Conservation (phyloP, 2,888 invertebrate genomes). For the Chloroclystis v-ata region DNA sequence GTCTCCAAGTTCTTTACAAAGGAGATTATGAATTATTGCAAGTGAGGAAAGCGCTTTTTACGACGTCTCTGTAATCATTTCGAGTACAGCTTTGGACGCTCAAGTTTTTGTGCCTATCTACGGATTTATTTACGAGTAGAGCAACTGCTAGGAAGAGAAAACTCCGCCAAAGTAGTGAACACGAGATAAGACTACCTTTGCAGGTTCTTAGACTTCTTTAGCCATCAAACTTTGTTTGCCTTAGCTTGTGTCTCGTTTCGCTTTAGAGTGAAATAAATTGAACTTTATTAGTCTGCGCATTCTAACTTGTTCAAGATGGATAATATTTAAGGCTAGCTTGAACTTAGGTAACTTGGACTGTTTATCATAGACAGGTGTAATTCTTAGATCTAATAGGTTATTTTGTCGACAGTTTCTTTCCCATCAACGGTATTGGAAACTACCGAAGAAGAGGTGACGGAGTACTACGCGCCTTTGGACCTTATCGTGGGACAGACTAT, state of each 20-base stretch:
- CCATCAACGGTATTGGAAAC: constrained; percentile 83
- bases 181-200: not conserved
- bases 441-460: constrained; percentile 83
- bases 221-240: constrained; percentile 7
- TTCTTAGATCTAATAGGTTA: too few species aligned
- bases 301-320: too few species aligned
- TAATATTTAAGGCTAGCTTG: too few species aligned
- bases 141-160: constrained; percentile 2
- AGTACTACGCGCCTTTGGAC: constrained; percentile 88
- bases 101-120: constrained; percentile 17
- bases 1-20: constrained; percentile 37
- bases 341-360: too few species aligned
- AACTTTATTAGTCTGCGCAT: not conserved
- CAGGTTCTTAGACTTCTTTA: constrained; percentile 8
- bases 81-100: constrained; percentile 28
- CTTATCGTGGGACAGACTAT: constrained; percentile 85
- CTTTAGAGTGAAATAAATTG: not conserved
- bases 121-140: constrained; percentile 7
- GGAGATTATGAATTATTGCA: constrained; percentile 48
- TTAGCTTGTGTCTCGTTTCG: not conserved
- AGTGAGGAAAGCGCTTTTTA: constrained; percentile 32
- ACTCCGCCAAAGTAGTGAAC: not conserved
- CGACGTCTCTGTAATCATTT: constrained; percentile 32
- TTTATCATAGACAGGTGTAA: too few species aligned
- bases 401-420: constrained; percentile 66